Percentiles rank a stretch among this genome's conserved stretches.
phyloP scores from a whole-genome alignment of 2,888 invertebrate genomes.

The Volucella bombylans region DNA sequence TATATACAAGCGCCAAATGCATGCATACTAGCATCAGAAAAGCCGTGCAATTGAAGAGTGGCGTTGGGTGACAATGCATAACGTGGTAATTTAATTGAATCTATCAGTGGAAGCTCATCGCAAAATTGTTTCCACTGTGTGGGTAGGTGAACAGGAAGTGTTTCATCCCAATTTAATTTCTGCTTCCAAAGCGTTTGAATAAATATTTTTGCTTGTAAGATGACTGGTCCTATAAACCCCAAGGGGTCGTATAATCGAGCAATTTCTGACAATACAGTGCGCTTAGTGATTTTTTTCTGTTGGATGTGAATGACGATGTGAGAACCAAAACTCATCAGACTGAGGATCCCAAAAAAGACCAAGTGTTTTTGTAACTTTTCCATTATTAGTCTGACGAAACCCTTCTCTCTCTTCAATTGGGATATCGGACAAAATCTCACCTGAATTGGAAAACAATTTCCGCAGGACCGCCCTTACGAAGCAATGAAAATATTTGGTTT shows the following conservation, averaged over 20 bases:
- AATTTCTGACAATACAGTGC: background rate
- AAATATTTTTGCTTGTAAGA: conserved; percentile 11
- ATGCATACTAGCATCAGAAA: background rate
- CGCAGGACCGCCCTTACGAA: conserved; percentile 6
- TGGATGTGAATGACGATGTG: background rate
- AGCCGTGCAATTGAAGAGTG: background rate
- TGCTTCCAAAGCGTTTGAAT: background rate
- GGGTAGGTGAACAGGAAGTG: background rate
- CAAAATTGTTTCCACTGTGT: background rate
- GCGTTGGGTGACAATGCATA: background rate
- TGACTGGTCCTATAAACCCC: conserved; percentile 14
- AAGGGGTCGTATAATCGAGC: conserved; percentile 14
- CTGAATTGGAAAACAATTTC: conserved; percentile 21
- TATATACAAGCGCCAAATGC: too few species aligned
- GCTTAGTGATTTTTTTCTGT: background rate
- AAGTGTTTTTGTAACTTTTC: conserved; percentile 24
- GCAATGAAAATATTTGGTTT: conserved; percentile 1
- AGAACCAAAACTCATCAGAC: conserved; percentile 4
- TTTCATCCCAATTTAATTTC: conserved; percentile 17
- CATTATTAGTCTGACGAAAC: conserved; percentile 1
- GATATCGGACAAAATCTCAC: background rate
- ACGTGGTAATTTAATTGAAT: background rate
- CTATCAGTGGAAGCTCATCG: background rate
- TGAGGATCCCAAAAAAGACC: conserved; percentile 24
- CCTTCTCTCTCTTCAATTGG: background rate